These are phyloP conservation scores for Chionis minor DNA, from an alignment of 2,113 vertebrate genomes.

Conservation along the genomic window DNA sequence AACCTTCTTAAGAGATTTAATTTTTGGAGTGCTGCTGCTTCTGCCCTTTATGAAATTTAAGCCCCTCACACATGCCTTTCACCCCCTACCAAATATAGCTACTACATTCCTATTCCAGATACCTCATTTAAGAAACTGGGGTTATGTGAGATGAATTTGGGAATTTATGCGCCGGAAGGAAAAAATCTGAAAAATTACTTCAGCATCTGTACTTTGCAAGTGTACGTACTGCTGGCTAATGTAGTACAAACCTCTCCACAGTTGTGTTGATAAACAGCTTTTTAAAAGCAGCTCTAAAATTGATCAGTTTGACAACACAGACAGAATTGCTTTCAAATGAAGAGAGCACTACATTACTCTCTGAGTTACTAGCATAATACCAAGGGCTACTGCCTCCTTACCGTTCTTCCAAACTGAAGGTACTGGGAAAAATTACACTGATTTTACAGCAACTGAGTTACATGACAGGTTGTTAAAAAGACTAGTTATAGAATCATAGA, in stretches of 20 bases:
- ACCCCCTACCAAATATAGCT: background rate
- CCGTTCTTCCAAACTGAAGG: background rate
- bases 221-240: background rate
- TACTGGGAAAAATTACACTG: background rate
- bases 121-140: background rate
- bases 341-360: background rate
- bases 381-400: background rate
- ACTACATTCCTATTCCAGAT: background rate
- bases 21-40: background rate
- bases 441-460: background rate
- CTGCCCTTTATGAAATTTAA: slow-evolving; percentile 4
- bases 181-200: background rate
- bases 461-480: background rate
- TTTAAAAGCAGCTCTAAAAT: background rate
- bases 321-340: background rate
- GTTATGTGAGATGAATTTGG: background rate
- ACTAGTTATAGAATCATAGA: background rate
- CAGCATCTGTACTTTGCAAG: background rate
- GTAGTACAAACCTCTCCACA: background rate
- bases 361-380: background rate
- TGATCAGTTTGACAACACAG: background rate
- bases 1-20: slow-evolving; percentile 28
- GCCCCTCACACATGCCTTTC: background rate
- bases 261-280: background rate
- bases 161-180: background rate